These are phyloP conservation scores for Neria commutata DNA, from an alignment of 2,888 invertebrate genomes.

Conservation along the genomic window DNA sequence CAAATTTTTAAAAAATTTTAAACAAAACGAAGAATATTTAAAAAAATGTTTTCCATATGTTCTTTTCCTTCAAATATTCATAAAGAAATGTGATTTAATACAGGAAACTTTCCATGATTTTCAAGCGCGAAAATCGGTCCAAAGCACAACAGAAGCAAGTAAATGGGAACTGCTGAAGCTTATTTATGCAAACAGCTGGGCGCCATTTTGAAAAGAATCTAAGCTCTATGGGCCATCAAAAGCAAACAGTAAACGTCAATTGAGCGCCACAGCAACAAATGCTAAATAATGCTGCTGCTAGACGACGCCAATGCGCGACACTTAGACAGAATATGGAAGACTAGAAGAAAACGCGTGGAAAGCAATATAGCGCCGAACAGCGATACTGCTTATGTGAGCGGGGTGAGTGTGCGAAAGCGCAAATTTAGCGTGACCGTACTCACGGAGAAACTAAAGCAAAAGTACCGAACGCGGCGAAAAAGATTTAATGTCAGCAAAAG, in stretches of 20 bases:
- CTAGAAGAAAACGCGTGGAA: constrained; percentile 21
- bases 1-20: constrained; percentile 19
- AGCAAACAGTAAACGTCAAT: background rate
- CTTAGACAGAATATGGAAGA: constrained; percentile 16
- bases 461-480: constrained; percentile 1
- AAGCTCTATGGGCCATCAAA: background rate
- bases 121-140: constrained; percentile 32
- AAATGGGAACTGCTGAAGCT: background rate
- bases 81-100: constrained; percentile 8
- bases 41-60: constrained; percentile 20
- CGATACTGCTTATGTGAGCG: constrained; percentile 25
- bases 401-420: constrained; percentile 12
- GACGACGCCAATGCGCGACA: constrained; percentile 18
- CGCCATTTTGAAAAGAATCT: background rate
- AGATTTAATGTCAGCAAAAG: constrained; percentile 3
- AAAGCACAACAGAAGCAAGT: background rate
- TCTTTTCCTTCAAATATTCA: constrained; percentile 5
- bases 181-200: background rate
- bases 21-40: constrained; percentile 26
- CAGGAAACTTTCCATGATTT: background rate
- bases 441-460: constrained; percentile 5
- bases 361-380: constrained; percentile 15
- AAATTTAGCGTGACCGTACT: constrained; percentile 5
- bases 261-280: constrained; percentile 11
- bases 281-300: constrained; percentile 22